These are phyloP conservation scores for Mola mola DNA, from an alignment of 2,113 vertebrate genomes.

Conservation along the genomic window DNA sequence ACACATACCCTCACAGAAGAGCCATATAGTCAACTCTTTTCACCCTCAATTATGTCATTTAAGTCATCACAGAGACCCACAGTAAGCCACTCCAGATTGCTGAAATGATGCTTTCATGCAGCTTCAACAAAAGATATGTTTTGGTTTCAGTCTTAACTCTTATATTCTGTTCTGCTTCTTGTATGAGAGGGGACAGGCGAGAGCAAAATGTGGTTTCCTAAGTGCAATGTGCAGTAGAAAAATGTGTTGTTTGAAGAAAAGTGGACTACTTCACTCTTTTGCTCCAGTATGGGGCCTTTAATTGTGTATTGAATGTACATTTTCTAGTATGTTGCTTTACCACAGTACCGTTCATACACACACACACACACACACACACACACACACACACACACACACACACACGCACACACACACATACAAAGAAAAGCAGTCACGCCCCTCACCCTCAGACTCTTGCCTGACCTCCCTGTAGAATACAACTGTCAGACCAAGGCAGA, in stretches of 20 bases:
- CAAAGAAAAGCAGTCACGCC: constrained; percentile 2
- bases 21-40: too few relatives aligned
- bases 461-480: constrained; percentile 48
- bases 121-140: constrained; percentile 11
- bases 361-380: not conserved
- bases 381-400: constrained; percentile 7
- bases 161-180: constrained; percentile 18
- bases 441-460: constrained; percentile 6
- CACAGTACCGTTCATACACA: not conserved
- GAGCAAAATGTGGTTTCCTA: constrained; percentile 23
- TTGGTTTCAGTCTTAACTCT: constrained; percentile 21
- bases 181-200: not conserved
- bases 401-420: constrained; percentile 13
- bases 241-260: constrained; percentile 16
- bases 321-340: constrained; percentile 23
- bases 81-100: constrained; percentile 1
- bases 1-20: too few relatives aligned
- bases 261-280: constrained; percentile 3
- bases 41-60: too few relatives aligned
- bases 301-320: constrained; percentile 25
- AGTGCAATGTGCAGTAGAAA: not conserved
- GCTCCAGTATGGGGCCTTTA: constrained; percentile 17
- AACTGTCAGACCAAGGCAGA: constrained; percentile 43
- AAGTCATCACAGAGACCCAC: too few relatives aligned
- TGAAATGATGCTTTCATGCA: constrained; percentile 8